These are phyloP conservation scores for Zeus faber DNA, from an alignment of 2,113 vertebrate species.

Conservation along the genomic window DNA sequence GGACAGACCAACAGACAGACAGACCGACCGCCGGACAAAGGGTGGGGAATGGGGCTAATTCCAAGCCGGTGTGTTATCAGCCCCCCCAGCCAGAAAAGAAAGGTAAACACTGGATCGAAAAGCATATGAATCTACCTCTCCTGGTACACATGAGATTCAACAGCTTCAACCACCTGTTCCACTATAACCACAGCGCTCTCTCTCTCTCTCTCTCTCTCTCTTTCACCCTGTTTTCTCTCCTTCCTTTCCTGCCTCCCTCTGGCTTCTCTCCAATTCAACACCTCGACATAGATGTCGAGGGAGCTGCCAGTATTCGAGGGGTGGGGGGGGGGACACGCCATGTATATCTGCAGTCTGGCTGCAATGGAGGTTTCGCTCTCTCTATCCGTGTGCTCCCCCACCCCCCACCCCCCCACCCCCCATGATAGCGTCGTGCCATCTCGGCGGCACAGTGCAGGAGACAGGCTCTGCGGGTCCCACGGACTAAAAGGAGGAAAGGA, in stretches of 20 bases:
- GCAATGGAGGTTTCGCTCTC: slow-evolving; percentile 56
- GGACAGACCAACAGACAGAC: not conserved
- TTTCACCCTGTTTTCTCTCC: not conserved
- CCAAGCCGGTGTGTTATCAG: too few relatives aligned
- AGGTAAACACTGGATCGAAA: too few relatives aligned
- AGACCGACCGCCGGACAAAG: not conserved
- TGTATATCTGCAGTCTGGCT: slow-evolving; percentile 73
- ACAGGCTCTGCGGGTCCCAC: too few relatives aligned
- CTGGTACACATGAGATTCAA: slow-evolving; percentile 65
- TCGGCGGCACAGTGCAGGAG: too few relatives aligned
- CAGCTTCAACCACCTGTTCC: slow-evolving; percentile 75
- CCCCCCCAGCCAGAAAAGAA: not conserved
- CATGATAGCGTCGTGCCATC: too few relatives aligned
- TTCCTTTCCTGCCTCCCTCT: not conserved
- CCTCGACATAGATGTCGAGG: slow-evolving; percentile 12
- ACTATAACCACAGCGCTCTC: slow-evolving; percentile 2
- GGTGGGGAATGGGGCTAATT: too few relatives aligned
- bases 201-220: slow-evolving; percentile 9
- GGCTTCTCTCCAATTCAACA: too few relatives aligned
- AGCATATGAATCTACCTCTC: too few relatives aligned
- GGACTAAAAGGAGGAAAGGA: too few relatives aligned
- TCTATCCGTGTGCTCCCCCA: not conserved
- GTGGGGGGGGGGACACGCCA: slow-evolving; percentile 22
- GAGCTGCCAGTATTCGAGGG: not conserved
- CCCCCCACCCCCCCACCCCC: not conserved